phyloP scores from a whole-genome alignment of 2,888 invertebrate species.

The Tholera decimalis region DNA sequence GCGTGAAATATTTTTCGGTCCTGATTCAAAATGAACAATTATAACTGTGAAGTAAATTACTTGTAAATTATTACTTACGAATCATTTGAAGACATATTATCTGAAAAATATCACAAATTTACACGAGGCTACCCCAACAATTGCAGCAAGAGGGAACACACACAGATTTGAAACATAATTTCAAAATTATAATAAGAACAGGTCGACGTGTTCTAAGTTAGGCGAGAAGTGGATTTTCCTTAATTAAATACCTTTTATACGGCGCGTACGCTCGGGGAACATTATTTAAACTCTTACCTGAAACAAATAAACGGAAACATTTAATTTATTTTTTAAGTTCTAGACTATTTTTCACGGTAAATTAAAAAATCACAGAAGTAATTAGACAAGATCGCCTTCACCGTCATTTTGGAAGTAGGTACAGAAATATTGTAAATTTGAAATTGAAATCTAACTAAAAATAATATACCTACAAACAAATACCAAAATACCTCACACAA shows the following conservation, averaged over 20 bases:
- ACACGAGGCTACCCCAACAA: too few relatives aligned
- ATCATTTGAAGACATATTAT: too few relatives aligned
- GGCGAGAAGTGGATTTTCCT: slow-evolving; percentile 38
- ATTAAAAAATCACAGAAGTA: slow-evolving; percentile 10
- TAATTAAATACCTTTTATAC: slow-evolving; percentile 68
- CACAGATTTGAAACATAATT: slow-evolving; percentile 10
- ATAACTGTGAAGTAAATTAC: too few relatives aligned
- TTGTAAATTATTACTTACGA: too few relatives aligned
- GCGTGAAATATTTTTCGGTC: not conserved
- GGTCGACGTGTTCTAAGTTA: slow-evolving; percentile 23
- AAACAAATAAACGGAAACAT: slow-evolving; percentile 70
- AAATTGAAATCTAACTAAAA: too few relatives aligned
- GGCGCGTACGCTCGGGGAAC: slow-evolving; percentile 51
- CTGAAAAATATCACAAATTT: too few relatives aligned
- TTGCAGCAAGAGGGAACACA: too few relatives aligned
- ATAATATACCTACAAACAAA: too few relatives aligned
- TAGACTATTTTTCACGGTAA: slow-evolving; percentile 20
- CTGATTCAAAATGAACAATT: not conserved
- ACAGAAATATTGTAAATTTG: not conserved
- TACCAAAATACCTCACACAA: too few relatives aligned
- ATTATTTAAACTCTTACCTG: slow-evolving; percentile 75
- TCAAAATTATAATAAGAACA: slow-evolving; percentile 31
- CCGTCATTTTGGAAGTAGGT: not conserved
- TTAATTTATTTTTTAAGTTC: slow-evolving; percentile 52
- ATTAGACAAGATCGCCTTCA: not conserved